Conservation (phyloP, 2,888 invertebrate species). For the Rhagonycha lutea region DNA sequence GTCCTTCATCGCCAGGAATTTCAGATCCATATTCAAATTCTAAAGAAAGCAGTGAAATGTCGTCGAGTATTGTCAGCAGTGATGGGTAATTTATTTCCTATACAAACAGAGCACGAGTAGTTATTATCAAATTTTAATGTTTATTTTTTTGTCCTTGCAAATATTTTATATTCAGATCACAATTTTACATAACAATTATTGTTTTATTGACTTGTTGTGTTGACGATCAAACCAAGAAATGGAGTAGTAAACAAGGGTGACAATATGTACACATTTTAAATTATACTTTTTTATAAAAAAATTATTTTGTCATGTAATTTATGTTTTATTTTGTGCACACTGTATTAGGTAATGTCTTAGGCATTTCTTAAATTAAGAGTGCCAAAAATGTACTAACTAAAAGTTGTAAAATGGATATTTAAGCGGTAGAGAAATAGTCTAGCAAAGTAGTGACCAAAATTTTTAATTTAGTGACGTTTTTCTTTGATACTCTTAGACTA, state of each 20-base stretch:
- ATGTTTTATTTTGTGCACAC: neutral
- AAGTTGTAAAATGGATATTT: neutral
- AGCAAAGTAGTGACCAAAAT: neutral
- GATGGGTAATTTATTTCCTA: constrained; percentile 59
- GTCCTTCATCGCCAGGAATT: constrained; percentile 79
- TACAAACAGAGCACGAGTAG: neutral
- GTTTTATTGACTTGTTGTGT: neutral
- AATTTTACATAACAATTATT: neutral
- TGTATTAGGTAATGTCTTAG: neutral
- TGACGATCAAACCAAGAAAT: neutral
- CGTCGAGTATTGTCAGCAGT: constrained; percentile 64
- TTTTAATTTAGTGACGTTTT: neutral
- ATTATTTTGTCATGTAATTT: neutral
- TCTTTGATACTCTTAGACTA: neutral
- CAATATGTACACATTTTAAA: neutral
- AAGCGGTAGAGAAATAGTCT: neutral
- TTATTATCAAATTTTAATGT: constrained; percentile 4
- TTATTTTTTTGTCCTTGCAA: neutral
- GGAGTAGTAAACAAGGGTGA: neutral
- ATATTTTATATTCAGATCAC: neutral
- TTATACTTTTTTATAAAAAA: neutral
- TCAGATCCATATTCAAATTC: constrained; percentile 62
- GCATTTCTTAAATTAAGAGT: no score
- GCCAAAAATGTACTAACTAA: neutral
- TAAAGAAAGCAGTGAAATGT: constrained; percentile 65